Evolutionary conservation across 2,888 invertebrate genomes (phyloP), one percentile per base, ranked within the genome.

Genomic region (Chorisops tibialis): DNA sequence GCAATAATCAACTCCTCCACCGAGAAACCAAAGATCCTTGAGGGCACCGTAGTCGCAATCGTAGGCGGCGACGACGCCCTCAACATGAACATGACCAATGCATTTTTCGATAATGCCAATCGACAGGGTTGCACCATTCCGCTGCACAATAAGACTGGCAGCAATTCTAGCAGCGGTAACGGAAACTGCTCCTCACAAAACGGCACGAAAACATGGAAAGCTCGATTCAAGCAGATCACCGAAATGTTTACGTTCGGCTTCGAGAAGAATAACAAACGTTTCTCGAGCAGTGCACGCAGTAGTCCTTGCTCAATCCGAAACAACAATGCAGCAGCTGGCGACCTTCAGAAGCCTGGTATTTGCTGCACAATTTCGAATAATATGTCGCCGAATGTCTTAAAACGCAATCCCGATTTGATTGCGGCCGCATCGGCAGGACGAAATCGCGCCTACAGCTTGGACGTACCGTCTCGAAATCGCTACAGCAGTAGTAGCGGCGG

Each of bases 221-320:
- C 77, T 3, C 72, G 78, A 22, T 71, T 79, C 51, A 75, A 75
- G 41, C 78, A 79, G 61, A 75, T 79, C 64, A 79, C 78, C 3
- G 78, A 78, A 65, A 76, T 77, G 62, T 76, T 79, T 47, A 73
- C 74, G 67, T 77, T 79, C 63, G 74, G 75, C 62, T 78, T 79
- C 63, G 78, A 79, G 65, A 78, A 77, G 66, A 70, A 70, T 60
- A 71, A 74, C 63, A 77, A 78, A 58, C 77, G 79, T 39, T 74
- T 61, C 37, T 38, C 12, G 14, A 43, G 41, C 43, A 67, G 67
- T 48, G 74, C 74, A 65, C 73, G 75, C 6, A 77, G 75, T 63
- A 76, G 76, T 66, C 74, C 76, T 18, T 75, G 75, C 61, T 70
- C 74, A 18, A 67, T 71, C 41, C 70, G 72, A 43, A 73, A 75